Base-by-base conservation (phyloP, 2,888 invertebrate genomes). In the Ischnus inquisitorius region DNA sequence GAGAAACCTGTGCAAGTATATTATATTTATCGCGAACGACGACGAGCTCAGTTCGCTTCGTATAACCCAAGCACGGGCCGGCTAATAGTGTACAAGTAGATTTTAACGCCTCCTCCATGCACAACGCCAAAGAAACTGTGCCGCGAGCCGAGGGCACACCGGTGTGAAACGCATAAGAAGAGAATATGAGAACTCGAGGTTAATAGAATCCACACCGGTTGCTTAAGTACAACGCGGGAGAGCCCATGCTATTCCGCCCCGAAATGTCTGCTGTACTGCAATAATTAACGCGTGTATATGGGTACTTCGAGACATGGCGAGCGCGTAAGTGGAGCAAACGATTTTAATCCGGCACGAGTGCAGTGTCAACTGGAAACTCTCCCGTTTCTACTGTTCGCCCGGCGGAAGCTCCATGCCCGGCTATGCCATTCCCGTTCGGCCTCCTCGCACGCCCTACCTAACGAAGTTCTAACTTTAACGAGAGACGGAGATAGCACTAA, bases 251-350 rank as follows among this genome's bases (percentile, higher is more conserved):
- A 41, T 48, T 54, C 68, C 64, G 41, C 28, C 75, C 75, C 22
- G 72, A 79, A 79, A 48, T 69, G 75, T 25, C 65, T 34, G 25
- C 74, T 12, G 6, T 48, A 28, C 41, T 48, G 54, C 62, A 76
- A 83, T 83, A 79, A 83, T 79, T 76, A 83, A 79, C 83, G 75
- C 48, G 65, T 83, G 71, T 10, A 71, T 71, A 71, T 25, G 16
- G 68, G 57, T 60, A 65, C 76, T 76, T 60, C n/a, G 79, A 65
- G 39, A 65, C 46, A 69, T 64, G 39, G 74, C 46, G 51, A 6
- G 64, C 34, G 34, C 34, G 68, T 69, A 71, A 79, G 79, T 75
- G 75, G 64, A 79, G 79, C 79, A 75, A 79, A 83, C 79, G 67
- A 79, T 71, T 79, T 79, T 79, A 76, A 83, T 76, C 79, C 79